Conservation (phyloP, 2,888 invertebrate genomes). For the Magallana nippona region DNA sequence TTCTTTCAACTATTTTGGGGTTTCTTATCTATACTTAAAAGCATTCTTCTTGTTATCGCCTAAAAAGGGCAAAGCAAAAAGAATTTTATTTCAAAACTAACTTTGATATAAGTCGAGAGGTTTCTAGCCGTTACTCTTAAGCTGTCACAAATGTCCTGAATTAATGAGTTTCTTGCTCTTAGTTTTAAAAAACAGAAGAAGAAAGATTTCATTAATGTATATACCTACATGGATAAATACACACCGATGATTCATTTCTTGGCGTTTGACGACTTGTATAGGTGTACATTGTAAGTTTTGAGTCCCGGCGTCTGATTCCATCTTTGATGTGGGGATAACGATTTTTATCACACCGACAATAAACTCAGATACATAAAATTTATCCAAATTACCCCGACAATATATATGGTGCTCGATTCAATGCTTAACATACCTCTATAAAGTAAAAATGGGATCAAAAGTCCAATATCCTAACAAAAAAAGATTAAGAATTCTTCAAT, state of each 20-base stretch:
- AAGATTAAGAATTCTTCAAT: conserved; percentile 19
- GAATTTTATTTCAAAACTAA: background rate
- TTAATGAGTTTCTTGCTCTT: conserved; percentile 20
- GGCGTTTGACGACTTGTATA: background rate
- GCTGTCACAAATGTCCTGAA: conserved; percentile 7
- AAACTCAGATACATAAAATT: conserved; percentile 27
- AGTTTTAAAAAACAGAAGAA: background rate
- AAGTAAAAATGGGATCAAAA: background rate
- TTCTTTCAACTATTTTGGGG: background rate
- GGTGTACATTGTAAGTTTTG: background rate
- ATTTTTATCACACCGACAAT: conserved; percentile 15
- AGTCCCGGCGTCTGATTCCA: background rate
- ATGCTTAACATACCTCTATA: background rate
- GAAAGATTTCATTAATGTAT: background rate
- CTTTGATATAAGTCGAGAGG: background rate
- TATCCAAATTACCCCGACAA: conserved; percentile 28
- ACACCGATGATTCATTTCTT: background rate
- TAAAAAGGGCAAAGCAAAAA: background rate
- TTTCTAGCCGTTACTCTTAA: background rate
- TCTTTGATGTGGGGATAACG: conserved; percentile 19
- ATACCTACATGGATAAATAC: background rate
- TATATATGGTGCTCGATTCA: background rate
- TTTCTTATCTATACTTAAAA: background rate
- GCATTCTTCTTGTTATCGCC: too few species aligned
- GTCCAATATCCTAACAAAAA: conserved; percentile 4